A percentile compares a stretch with the other conserved stretches of the same genome.
phyloP scores from a whole-genome alignment of 2,797 vertebrate species.

The Xenentodon cancila region DNA sequence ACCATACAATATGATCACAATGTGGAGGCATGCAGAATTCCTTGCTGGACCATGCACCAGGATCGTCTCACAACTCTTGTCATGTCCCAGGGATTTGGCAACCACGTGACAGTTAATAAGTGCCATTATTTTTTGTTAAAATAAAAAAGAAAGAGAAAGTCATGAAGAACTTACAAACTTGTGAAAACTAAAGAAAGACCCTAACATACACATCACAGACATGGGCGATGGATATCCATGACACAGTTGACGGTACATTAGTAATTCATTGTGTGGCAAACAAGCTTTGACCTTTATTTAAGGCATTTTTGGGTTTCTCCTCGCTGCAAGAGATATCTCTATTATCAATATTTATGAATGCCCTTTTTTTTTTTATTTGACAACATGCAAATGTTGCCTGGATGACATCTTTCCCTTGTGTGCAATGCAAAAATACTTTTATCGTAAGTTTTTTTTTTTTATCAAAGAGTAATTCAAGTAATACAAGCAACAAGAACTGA shows the following conservation, averaged over 20 bases:
- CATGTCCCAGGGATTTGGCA: no score
- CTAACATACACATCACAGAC: no score
- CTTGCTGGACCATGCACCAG: no score
- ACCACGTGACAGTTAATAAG: no score
- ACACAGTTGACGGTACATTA: no score
- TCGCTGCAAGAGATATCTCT: not conserved
- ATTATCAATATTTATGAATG: conserved; percentile 20
- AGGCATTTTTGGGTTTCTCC: not conserved
- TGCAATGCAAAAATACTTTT: conserved; percentile 26
- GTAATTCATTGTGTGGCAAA: no score
- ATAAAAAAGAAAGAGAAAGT: no score
- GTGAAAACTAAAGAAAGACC: not conserved
- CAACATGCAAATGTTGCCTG: conserved; percentile 32
- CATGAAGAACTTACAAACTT: not conserved
- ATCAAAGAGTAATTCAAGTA: conserved; percentile 21
- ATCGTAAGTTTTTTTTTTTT: conserved; percentile 33
- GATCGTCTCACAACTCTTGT: no score
- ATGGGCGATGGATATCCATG: no score
- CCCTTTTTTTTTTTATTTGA: conserved; percentile 13
- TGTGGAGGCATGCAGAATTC: no score
- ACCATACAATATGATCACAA: no score
- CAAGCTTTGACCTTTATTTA: not conserved
- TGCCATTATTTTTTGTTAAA: no score
- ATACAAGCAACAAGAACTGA: conserved; percentile 19
- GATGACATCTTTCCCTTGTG: conserved; percentile 20